Base-by-base conservation (phyloP, 2,797 vertebrate genomes). In the Melanogrammus aeglefinus region DNA sequence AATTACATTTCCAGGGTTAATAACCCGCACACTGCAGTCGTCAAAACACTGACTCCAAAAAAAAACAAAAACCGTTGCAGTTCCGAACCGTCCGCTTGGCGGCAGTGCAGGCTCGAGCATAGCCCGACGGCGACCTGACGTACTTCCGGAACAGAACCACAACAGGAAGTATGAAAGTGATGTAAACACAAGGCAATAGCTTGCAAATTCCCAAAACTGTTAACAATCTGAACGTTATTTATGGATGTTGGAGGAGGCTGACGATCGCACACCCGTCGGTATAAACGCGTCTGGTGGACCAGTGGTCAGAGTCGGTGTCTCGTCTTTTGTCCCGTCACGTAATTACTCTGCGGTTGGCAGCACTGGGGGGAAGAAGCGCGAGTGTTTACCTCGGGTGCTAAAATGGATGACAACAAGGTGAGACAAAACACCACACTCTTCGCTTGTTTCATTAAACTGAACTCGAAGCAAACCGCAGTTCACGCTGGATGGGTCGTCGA, bases 331-430 rank as follows among this genome's bases (percentile, higher is more conserved):
- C 47, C 47, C 47, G 41, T 44, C 16, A 44, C 47, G 41, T 44
- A 14, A 44, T 16, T 44, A 13, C 41, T 44, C 41, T 44, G 12
- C 14, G 12, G 41, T 13, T 44, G 1, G 41, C 41, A 44, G 39
- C 39, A 10, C 39, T 12, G 12, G 39, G 12, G 12, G 7, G 10
- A 16, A 14, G 21, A n/a, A 63, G 57, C 57, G 57, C 14, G 8
- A 63, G 21, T 63, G n/a, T 69, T 69, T 10, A 69, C 63, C 24
- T 27, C n/a, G n/a, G n/a, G 83, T 70, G 81, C 77, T 87, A 91
- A 90, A 47, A 94, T 94, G 93, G 93, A 94, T 82, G 92, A 93
- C 69, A 92, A 84, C 79, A 94, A 93, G 90, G 93, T 93, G 74
- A 85, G 83, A 41, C 9, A 18, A 18, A 29, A 29, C 63, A 39